Conservation (phyloP, 2,113 vertebrate species). For the Macheiramphus alcinus region DNA sequence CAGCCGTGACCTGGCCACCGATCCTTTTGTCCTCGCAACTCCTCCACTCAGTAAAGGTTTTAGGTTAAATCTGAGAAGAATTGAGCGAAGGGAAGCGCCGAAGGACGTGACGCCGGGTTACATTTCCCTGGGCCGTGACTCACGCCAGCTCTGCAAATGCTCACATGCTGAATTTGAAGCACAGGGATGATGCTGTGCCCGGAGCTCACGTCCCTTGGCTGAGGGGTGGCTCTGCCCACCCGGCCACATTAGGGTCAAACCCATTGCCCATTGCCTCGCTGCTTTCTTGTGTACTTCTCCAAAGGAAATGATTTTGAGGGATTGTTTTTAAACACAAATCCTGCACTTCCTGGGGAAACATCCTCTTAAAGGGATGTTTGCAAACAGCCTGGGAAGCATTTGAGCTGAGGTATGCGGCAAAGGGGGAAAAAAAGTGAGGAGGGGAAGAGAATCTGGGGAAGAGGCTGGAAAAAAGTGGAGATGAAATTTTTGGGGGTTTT, state of each 20-base stretch:
- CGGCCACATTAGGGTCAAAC: not conserved
- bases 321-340: not conserved
- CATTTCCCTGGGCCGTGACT: not conserved
- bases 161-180: rapidly evolving
- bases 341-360: not conserved
- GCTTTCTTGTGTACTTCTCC: not conserved
- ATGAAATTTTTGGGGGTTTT: not conserved
- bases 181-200: rapidly evolving
- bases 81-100: not conserved
- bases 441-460: not conserved
- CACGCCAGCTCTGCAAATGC: not conserved
- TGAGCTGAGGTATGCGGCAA: not conserved
- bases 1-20: not conserved
- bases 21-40: not conserved
- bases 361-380: not conserved
- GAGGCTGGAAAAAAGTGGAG: not conserved
- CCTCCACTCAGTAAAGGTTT: not conserved
- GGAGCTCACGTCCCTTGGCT: not conserved
- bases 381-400: not conserved
- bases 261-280: rapidly evolving
- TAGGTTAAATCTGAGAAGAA: not conserved
- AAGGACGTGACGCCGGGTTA: not conserved
- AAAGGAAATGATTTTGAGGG: not conserved
- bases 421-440: rapidly evolving
- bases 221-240: not conserved